Percentiles rank a stretch among this genome's conserved stretches.
phyloP scores from a whole-genome alignment of 2,888 invertebrate genomes.

The Metacarcinus magister region DNA sequence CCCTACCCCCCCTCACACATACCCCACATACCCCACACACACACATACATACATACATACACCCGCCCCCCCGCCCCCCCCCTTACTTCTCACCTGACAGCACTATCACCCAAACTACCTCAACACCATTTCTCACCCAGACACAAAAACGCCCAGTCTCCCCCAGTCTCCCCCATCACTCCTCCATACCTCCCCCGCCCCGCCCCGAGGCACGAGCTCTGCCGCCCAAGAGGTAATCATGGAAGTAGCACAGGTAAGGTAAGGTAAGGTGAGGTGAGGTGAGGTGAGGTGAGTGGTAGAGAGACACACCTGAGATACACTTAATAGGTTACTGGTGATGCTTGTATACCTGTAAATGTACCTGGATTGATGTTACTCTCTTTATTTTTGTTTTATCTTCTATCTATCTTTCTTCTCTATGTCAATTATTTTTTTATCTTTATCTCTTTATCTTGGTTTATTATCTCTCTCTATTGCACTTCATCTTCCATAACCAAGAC shows the following conservation, averaged over 20 bases:
- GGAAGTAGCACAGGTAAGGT: constrained; percentile 27
- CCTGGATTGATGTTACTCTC: too few relatives aligned
- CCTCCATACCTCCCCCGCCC: background rate
- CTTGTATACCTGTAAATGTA: too few relatives aligned
- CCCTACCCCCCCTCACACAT: background rate
- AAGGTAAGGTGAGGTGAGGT: background rate
- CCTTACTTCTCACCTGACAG: background rate
- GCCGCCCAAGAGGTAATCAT: background rate
- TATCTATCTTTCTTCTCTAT: background rate
- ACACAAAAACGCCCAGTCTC: background rate
- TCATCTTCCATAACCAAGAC: too few relatives aligned
- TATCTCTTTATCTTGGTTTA: too few relatives aligned
- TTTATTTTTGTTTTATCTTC: background rate
- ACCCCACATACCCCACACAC: constrained; percentile 31
- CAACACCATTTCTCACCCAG: background rate
- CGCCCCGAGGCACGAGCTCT: background rate
- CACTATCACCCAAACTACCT: background rate
- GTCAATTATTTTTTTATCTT: too few relatives aligned
- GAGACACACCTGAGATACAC: too few relatives aligned
- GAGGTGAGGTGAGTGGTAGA: too few relatives aligned
- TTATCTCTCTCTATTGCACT: too few relatives aligned
- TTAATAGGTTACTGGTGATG: too few relatives aligned
- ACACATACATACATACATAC: background rate
- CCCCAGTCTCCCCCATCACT: background rate
- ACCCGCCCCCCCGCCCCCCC: background rate